A percentile compares a stretch with the other conserved stretches of the same genome.
Evolutionary conservation across 2,113 vertebrate species (phyloP).

Genomic region (Nothoprocta perdicaria): DNA sequence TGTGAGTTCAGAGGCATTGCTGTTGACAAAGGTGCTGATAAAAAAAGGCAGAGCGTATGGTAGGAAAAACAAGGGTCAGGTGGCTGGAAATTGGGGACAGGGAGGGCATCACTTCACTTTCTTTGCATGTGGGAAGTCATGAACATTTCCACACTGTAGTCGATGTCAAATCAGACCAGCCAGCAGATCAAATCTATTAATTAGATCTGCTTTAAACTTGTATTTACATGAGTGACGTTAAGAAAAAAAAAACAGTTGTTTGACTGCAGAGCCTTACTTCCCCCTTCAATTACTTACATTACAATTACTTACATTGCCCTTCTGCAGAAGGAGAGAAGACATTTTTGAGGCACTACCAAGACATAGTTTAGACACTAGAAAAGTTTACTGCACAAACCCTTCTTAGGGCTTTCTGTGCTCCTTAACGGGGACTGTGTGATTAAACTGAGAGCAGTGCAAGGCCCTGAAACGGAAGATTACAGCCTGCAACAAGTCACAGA

Average conservation of each 20-base stretch:
- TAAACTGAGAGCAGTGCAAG: neutral
- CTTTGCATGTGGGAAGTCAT: neutral
- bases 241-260: neutral
- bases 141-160: neutral
- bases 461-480: conserved; percentile 33
- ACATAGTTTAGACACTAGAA: neutral
- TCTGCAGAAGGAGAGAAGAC: conserved; percentile 10
- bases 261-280: neutral
- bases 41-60: neutral
- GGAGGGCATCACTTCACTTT: neutral
- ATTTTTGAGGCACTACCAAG: neutral
- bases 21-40: neutral
- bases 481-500: conserved; percentile 13
- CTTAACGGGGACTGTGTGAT: neutral
- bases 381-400: neutral
- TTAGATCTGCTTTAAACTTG: neutral
- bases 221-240: neutral
- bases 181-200: neutral
- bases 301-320: neutral
- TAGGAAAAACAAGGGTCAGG: neutral
- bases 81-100: accelerated
- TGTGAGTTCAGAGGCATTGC: no score
- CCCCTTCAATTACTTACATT: neutral
- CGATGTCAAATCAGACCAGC: neutral
- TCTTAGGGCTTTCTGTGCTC: neutral